phyloP scores from a whole-genome alignment of 2,797 vertebrate genomes.

The Trematomus bernacchii region DNA sequence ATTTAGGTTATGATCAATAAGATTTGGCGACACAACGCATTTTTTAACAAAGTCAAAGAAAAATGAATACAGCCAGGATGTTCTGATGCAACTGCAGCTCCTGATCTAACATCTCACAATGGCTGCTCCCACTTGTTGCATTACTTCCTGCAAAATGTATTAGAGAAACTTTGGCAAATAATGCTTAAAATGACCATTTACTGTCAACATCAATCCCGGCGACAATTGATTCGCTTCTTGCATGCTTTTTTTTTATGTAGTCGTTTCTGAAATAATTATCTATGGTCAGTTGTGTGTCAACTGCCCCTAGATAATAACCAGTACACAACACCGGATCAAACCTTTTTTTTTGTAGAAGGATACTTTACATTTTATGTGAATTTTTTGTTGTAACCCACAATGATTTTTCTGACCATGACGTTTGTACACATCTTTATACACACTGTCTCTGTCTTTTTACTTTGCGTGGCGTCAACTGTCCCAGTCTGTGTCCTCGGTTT shows the following conservation, averaged over 20 bases:
- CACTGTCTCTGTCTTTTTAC: conserved; percentile 42
- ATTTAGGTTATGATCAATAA: conserved; percentile 18
- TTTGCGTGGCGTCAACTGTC: conserved; percentile 46
- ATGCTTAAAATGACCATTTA: neutral
- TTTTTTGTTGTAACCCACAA: neutral
- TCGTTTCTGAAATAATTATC: neutral
- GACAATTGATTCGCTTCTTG: neutral
- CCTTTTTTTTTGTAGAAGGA: neutral
- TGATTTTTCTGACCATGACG: conserved; percentile 10
- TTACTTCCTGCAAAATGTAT: neutral
- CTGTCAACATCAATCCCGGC: too few species aligned
- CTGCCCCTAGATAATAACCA: neutral
- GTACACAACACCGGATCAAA: neutral
- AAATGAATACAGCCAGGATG: neutral
- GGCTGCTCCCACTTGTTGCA: too few species aligned
- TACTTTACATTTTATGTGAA: neutral
- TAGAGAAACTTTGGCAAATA: neutral
- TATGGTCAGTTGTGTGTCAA: neutral
- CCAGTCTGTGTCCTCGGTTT: conserved; percentile 55
- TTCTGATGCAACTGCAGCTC: too few species aligned
- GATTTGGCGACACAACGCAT: neutral
- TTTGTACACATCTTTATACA: neutral
- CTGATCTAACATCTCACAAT: too few species aligned
- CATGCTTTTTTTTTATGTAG: neutral
- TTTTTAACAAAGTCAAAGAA: neutral